These are phyloP conservation scores for Machimus rusticus DNA, from an alignment of 2,888 invertebrate genomes.

Conservation along the genomic window DNA sequence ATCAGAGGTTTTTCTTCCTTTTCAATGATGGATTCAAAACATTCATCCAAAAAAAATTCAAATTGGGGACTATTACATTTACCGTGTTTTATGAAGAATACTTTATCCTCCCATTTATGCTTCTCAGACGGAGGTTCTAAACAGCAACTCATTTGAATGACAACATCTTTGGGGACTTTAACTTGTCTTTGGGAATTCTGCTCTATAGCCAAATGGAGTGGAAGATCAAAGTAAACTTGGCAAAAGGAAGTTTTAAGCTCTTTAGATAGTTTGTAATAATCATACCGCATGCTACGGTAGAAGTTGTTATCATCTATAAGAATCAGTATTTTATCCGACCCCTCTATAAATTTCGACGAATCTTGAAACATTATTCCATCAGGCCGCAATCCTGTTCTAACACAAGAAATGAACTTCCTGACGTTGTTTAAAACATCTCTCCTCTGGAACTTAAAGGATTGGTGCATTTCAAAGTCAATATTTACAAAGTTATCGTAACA, in stretches of 20 bases:
- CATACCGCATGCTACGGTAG: conserved; percentile 59
- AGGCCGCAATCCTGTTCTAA: neutral
- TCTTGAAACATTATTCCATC: neutral
- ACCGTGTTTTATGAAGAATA: neutral
- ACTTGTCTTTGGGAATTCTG: conserved; percentile 52
- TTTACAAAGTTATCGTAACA: conserved; percentile 56
- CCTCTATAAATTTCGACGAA: neutral
- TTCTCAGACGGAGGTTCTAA: conserved; percentile 52
- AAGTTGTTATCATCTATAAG: conserved; percentile 61
- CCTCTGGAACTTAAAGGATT: conserved; percentile 51
- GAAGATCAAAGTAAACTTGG: conserved; percentile 53
- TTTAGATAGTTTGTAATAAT: conserved; percentile 55
- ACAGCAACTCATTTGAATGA: conserved; percentile 53
- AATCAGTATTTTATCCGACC: conserved; percentile 49
- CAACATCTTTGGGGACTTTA: conserved; percentile 51
- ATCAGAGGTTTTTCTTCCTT: neutral
- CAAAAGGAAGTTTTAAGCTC: conserved; percentile 51
- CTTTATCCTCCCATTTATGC: conserved; percentile 46
- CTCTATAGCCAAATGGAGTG: conserved; percentile 47
- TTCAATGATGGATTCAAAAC: neutral
- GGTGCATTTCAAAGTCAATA: neutral
- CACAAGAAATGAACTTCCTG: neutral
- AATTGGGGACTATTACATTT: neutral
- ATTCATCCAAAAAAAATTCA: neutral
- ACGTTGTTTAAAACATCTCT: conserved; percentile 45